Base-by-base conservation (phyloP, 2,113 vertebrate species). In the Cinclus mexicanus region DNA sequence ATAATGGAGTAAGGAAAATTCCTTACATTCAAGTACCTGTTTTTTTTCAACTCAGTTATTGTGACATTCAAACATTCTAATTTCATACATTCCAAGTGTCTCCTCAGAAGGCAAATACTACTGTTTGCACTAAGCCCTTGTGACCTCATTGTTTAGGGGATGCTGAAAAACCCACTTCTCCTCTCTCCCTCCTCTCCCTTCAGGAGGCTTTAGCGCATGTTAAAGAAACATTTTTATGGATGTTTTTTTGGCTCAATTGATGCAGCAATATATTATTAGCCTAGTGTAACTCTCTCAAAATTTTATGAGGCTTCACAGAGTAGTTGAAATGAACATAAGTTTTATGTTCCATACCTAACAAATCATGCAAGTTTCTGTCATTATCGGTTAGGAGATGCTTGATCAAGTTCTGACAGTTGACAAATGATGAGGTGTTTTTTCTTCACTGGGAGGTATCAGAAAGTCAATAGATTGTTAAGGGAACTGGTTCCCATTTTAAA, bases 281-380 rank as follows among this genome's bases (percentile, higher is more conserved):
- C 44, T 81, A 63, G 57, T 70, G 49, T 63, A 44, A 69, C 37
- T 86, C 79, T 96, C 94, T 96, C 94, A 95, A 85, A 83, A 79
- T 94, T 97, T 96, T 93, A 97, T 91, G 83, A 93, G 83, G 70
- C 76, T 97, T 97, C 91, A 75, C 69, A 68, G 75, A 87, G 72
- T 65, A 60, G 47, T 53, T 93, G 91, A 97, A 78, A 37, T 87
- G 71, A 95, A 81, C 87, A 72, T 37, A 92, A 70, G 63, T 94
- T 97, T 97, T 97, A 92, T 87, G 50, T 95, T 87, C 80, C 87
- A 55, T 70, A 76, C 25, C 71, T 87, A 84, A 87, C 53, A 67
- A 80, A 91, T 93, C 75, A 71, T 88, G 79, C 57, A 89, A 78
- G 67, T 76, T 91, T 80, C 90, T 92, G 65, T 92, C 94, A 81